These are phyloP conservation scores for Melinaea menophilus DNA, from an alignment of 2,888 invertebrate species.

Conservation along the genomic window DNA sequence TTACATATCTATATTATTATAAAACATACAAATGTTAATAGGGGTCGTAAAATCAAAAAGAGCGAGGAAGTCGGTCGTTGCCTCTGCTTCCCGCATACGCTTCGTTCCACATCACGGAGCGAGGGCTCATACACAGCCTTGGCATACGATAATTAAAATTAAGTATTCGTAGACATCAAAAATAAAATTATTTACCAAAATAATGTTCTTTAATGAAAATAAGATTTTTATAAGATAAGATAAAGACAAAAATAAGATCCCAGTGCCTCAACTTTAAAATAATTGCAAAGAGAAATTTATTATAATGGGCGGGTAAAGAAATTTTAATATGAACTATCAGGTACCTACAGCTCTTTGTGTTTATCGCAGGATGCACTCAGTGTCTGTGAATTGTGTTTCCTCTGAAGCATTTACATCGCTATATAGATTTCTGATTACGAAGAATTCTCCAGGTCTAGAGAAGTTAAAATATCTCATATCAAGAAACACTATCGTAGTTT, in stretches of 20 bases:
- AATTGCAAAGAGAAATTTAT: too few relatives aligned
- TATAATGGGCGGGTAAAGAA: too few relatives aligned
- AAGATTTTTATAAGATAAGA: too few relatives aligned
- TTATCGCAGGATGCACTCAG: not conserved
- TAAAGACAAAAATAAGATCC: too few relatives aligned
- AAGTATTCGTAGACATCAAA: not conserved
- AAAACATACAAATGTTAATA: not conserved
- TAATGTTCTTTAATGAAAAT: too few relatives aligned
- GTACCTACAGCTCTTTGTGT: not conserved
- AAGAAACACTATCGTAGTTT: not conserved
- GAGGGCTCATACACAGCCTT: constrained; percentile 15
- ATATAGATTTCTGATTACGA: constrained; percentile 18
- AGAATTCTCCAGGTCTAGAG: constrained; percentile 14
- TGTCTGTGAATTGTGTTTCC: not conserved
- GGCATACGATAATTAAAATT: not conserved
- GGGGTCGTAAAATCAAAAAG: constrained; percentile 2
- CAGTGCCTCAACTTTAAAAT: too few relatives aligned
- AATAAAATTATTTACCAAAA: not conserved
- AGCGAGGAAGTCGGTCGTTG: constrained; percentile 35
- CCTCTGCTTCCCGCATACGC: constrained; percentile 46
- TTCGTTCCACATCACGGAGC: constrained; percentile 44
- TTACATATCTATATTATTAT: too few relatives aligned
- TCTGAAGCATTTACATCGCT: constrained; percentile 8
- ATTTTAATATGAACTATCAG: too few relatives aligned
- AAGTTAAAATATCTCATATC: not conserved